Evolutionary conservation across 2,888 invertebrate species (phyloP).

Genomic region (Galeopsomyia nigrocyanea): DNA sequence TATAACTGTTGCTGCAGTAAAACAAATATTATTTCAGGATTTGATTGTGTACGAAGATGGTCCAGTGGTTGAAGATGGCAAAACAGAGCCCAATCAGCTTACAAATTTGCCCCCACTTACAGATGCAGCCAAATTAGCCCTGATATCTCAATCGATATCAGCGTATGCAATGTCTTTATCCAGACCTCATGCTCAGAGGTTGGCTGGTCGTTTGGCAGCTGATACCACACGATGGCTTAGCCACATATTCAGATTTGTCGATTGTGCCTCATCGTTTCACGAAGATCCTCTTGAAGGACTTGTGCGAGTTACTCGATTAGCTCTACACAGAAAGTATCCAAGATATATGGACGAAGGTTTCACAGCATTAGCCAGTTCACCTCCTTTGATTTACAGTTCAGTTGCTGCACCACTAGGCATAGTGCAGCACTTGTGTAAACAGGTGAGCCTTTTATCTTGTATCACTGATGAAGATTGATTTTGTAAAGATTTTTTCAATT

Average conservation of each 20-base stretch:
- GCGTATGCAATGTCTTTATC: slow-evolving; percentile 90
- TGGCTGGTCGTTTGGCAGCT: slow-evolving; percentile 85
- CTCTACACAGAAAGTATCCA: slow-evolving; percentile 85
- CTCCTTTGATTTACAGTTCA: slow-evolving; percentile 90
- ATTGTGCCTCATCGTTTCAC: slow-evolving; percentile 88
- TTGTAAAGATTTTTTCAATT: neutral
- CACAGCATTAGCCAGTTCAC: slow-evolving; percentile 80
- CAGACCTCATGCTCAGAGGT: slow-evolving; percentile 81
- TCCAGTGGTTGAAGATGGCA: slow-evolving; percentile 70
- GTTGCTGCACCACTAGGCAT: slow-evolving; percentile 84
- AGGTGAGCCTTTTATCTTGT: slow-evolving; percentile 63
- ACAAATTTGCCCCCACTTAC: slow-evolving; percentile 65
- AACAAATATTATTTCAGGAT: slow-evolving; percentile 55
- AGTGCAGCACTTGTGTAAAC: slow-evolving; percentile 85
- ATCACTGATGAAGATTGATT: too few species aligned
- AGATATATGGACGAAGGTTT: slow-evolving; percentile 86
- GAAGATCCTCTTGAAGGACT: slow-evolving; percentile 90
- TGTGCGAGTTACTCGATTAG: slow-evolving; percentile 84
- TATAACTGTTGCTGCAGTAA: slow-evolving; percentile 7
- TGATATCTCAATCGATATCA: slow-evolving; percentile 89
- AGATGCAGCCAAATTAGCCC: slow-evolving; percentile 73
- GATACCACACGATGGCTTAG: slow-evolving; percentile 92
- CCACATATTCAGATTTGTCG: slow-evolving; percentile 83
- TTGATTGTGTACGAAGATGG: slow-evolving; percentile 65
- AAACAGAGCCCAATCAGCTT: slow-evolving; percentile 69